Base-by-base conservation (phyloP, 2,888 invertebrate genomes). In the Suillia variegata region DNA sequence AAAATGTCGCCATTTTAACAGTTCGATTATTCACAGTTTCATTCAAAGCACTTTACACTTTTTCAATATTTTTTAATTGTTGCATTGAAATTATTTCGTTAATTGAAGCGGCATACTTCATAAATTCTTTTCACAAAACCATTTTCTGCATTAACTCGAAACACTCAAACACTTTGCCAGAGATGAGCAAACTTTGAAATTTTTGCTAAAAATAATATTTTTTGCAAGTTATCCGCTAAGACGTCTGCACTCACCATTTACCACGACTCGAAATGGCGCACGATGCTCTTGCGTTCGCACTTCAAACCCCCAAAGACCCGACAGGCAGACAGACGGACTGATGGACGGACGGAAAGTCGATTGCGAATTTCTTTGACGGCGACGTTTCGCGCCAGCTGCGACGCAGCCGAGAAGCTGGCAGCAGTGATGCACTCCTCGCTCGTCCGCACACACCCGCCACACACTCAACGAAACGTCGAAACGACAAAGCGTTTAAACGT, bases 181-280 rank as follows among this genome's bases (percentile, higher is more conserved):
- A n/a, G n/a, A n/a, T n/a, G n/a, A n/a, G n/a, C n/a, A n/a, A n/a
- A n/a, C n/a, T n/a, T n/a, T n/a, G n/a, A n/a, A n/a, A n/a, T n/a
- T n/a, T n/a, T 38, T 38, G 10, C 38, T 10, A 5, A 38, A n/a
- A 38, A 26, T 26, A 5, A 42, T 13, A 13, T 18, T 20, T 45
- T 47, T 38, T 54, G 54, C 58, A 62, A 58, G n/a, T 26, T 15
- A 58, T 70, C 68, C 75, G 75, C 73, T 60, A 63, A 61, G 65
- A 69, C 69, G 73, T 69, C 69, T 72, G 66, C 70, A 76, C 78
- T 81, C 75, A 79, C 80, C 78, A 73, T 75, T 78, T 70, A 77
- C 76, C 79, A 77, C 78, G 76, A 78, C 80, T 76, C 65, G 69
- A 73, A 79, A 74, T 77, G 81, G 77, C 78, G 78, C 78, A 80